Base-by-base conservation (phyloP, 2,797 vertebrate genomes). In the Carapus acus region DNA sequence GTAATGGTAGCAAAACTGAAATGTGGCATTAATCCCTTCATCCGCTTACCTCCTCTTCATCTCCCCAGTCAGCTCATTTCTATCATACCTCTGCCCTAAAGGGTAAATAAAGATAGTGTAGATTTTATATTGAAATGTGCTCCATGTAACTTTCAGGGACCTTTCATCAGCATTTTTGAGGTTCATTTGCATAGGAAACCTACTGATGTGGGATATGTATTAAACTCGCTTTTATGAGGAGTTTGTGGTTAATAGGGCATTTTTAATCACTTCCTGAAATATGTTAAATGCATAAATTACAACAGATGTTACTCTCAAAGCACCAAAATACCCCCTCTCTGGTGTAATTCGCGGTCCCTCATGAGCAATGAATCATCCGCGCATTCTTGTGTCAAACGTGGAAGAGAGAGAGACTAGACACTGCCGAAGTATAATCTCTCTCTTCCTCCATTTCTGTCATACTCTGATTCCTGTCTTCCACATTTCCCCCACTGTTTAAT, bases 1-100 rank as follows among this genome's bases (percentile, higher is more conserved):
- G 84, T 87, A 82, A 80, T 17, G 70, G 67, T 70, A 63, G 76
- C 64, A 77, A 61, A 82, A 64, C 57, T 54, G 71, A 75, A 74
- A 69, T 71, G 57, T 49, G 22, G 74, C 67, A 56, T 73, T 74
- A 79, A 81, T 80, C 72, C 64, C 29, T 51, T 65, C 4, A 60
- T 45, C 65, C 47, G 66, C 68, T 70, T 40, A 69, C 22, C n/a
- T 43, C 64, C 64, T 62, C 70, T 68, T 58, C 79, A 71, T 79
- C 74, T 73, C 60, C 51, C 67, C 62, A 27, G 9, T 27, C n/a
- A n/a, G n/a, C n/a, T n/a, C n/a, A n/a, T n/a, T n/a, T n/a, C n/a
- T n/a, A n/a, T n/a, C n/a, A n/a, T n/a, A n/a, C 9, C 24, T 9
- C 4, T 27, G 9, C 63, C 48, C 56, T 48, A 22, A 17, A 63